phyloP scores from a whole-genome alignment of 2,888 invertebrate genomes.

The Itoplectis maculator region DNA sequence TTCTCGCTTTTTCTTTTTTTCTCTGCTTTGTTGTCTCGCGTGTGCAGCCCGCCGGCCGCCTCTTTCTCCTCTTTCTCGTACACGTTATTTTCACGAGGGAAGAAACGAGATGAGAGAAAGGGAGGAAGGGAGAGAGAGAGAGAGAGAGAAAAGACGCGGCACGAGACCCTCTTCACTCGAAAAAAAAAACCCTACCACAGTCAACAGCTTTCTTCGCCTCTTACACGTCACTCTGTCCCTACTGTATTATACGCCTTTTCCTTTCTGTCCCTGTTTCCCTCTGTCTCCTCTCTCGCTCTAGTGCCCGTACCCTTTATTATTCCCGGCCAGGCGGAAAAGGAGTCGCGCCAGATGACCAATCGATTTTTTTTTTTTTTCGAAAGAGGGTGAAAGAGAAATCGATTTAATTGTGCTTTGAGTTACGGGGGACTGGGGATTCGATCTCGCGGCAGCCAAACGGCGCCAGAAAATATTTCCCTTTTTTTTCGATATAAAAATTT shows the following conservation, averaged over 20 bases:
- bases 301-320: constrained; percentile 1
- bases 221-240: constrained; percentile 49
- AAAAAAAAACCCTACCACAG: constrained; percentile 49
- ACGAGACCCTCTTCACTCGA: constrained; percentile 64
- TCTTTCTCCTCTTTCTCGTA: constrained; percentile 18
- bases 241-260: constrained; percentile 59
- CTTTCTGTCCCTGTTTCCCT: background rate
- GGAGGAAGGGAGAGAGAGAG: constrained; percentile 1
- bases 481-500: background rate
- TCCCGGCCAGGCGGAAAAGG: constrained; percentile 14
- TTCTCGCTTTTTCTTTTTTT: constrained; percentile 39
- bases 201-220: constrained; percentile 68
- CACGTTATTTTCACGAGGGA: constrained; percentile 51
- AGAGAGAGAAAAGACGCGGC: constrained; percentile 40
- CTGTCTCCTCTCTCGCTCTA: too few relatives aligned
- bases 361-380: constrained; percentile 12
- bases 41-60: constrained; percentile 32
- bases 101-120: background rate
- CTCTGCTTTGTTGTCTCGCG: constrained; percentile 63
- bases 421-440: background rate
- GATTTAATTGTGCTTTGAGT: constrained; percentile 14
- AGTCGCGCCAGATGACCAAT: constrained; percentile 49
- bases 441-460: background rate
- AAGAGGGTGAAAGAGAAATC: background rate
- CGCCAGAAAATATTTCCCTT: background rate